These are phyloP conservation scores for Panthera uncia DNA, from an alignment of 2,113 vertebrate species.

Conservation along the genomic window DNA sequence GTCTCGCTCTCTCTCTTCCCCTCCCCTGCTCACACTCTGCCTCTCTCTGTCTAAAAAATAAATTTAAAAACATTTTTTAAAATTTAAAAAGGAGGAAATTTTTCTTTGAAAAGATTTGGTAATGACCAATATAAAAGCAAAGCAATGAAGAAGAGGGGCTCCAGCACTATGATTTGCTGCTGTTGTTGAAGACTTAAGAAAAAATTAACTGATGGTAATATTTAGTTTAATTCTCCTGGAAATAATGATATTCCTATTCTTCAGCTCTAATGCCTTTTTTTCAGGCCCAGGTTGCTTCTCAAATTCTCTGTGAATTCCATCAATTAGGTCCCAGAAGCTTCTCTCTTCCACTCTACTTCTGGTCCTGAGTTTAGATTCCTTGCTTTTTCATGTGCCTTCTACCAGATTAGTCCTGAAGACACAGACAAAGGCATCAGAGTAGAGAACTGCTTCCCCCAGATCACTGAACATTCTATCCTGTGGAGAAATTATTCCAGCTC, in stretches of 20 bases:
- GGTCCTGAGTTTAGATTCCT: not conserved
- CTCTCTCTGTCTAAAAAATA: too few species aligned
- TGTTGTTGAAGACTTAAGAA: not conserved
- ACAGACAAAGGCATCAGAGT: not conserved
- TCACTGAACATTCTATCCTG: not conserved
- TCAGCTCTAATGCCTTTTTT: not conserved
- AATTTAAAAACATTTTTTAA: too few species aligned
- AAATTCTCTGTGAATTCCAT: not conserved
- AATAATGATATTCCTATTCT: not conserved
- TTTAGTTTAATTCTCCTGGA: not conserved
- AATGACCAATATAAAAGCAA: slow-evolving; percentile 15
- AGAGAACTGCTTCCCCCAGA: not conserved
- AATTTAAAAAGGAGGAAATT: not conserved
- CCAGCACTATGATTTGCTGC: not conserved
- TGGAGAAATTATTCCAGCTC: slow-evolving; percentile 34
- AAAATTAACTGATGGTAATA: not conserved
- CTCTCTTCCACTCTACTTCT: not conserved
- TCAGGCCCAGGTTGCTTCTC: not conserved
- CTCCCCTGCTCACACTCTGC: too few species aligned
- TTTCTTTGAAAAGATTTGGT: not conserved
- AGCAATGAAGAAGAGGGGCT: not conserved
- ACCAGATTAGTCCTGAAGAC: slow-evolving; percentile 30
- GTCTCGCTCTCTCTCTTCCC: too few species aligned
- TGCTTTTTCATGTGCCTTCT: not conserved
- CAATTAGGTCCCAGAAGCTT: not conserved